Evolutionary conservation across 2,888 invertebrate species (phyloP).

Genomic region (Drosophila cognata): DNA sequence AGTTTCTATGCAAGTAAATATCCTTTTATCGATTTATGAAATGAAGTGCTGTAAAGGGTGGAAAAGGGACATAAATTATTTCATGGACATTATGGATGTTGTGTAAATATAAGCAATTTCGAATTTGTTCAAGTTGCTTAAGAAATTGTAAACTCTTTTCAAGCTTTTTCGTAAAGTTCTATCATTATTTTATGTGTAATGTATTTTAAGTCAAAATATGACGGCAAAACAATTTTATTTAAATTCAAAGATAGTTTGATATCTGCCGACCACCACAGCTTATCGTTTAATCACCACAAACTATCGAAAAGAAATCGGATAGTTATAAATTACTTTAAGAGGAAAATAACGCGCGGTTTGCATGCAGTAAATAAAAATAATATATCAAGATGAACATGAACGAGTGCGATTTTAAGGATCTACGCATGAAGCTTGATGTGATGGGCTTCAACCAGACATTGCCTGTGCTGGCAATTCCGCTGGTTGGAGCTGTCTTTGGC

Average conservation of each 20-base stretch:
- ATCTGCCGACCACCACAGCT: constrained; percentile 39
- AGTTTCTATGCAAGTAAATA: constrained; percentile 7
- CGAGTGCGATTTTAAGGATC: constrained; percentile 81
- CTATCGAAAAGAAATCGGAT: constrained; percentile 33
- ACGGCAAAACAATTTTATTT: neutral
- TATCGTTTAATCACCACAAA: neutral
- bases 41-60: constrained; percentile 6
- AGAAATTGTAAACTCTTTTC: neutral
- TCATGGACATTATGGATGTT: neutral
- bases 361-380: constrained; percentile 16
- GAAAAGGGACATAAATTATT: neutral
- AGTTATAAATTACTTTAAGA: constrained; percentile 22
- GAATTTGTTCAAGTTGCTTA: neutral
- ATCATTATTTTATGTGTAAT: neutral
- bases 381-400: constrained; percentile 49
- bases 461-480: constrained; percentile 90
- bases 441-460: constrained; percentile 93
- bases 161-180: neutral
- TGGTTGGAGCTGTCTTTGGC: constrained; percentile 92
- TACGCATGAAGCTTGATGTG: constrained; percentile 90
- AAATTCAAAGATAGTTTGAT: neutral
- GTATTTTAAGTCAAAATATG: neutral
- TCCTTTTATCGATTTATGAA: neutral
- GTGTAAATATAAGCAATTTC: neutral
- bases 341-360: constrained; percentile 43